Evolutionary conservation across 2,888 invertebrate genomes (phyloP), one percentile per base, ranked within the genome.

Genomic region (Hirtodrosophila duncani): DNA sequence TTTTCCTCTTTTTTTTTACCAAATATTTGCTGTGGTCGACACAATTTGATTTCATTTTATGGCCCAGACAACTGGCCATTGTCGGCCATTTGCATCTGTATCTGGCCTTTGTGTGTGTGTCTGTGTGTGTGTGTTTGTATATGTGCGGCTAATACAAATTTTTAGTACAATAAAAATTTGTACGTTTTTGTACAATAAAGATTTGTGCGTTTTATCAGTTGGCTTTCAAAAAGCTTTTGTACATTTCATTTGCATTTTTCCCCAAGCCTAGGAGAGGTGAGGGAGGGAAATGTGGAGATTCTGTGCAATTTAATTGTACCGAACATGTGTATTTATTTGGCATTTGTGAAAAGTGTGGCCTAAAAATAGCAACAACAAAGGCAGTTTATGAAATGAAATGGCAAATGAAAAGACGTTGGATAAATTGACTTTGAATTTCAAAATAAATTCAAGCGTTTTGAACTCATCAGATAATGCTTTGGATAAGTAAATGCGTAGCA

Each of bases 31-130:
- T 55, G 36, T 58, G 56, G 50, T 41, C 37, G 53, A 36, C 63
- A 65, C 45, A 67, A 64, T 70, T 53, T 65, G 55, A 67, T 75
- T 71, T 62, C 31, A 53, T 65, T 71, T 69, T 63, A 66, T 58
- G 51, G 46, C 44, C 56, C 39, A 37, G 23, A 7, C 16, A 21
- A n/a, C n/a, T n/a, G n/a, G n/a, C 49, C 37, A 60, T 75, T 71
- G 71, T 71, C 65, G 53, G 51, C 52, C 18, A 9, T 27, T 17
- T 42, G 21, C 48, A 29, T 45, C 33, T 27, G 9, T 45, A 38
- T 50, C 23, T 49, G 14, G 42, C 48, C 43, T 65, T 34, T 58
- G 42, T 27, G 46, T 65, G 43, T 66, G 46, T 55, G 46, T 44
- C 59, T 26, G 46, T 63, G 30, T 24, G 14, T 24, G n/a, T 33